phyloP scores from a whole-genome alignment of 2,113 vertebrate genomes.

The Rhipidura dahli region DNA sequence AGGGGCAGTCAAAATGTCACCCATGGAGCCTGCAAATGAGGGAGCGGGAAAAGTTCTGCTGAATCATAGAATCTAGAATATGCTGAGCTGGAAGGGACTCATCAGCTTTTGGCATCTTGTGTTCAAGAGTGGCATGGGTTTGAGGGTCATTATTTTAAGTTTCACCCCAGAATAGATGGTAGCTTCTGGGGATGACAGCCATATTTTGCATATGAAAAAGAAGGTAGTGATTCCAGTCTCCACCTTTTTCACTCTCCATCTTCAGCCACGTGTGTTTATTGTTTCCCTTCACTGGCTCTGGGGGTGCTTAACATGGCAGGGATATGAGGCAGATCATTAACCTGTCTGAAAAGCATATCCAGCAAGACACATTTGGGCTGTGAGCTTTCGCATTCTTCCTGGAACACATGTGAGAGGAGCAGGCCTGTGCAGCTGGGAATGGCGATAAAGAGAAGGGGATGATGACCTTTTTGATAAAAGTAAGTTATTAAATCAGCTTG shows the following conservation, averaged over 20 bases:
- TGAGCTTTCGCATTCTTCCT: not conserved
- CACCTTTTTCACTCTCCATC: not conserved
- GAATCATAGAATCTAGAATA: not conserved
- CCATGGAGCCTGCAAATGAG: not conserved
- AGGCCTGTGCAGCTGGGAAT: not conserved
- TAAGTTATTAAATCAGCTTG: not conserved
- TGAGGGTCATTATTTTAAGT: not conserved
- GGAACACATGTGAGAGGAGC: not conserved
- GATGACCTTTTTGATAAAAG: not conserved
- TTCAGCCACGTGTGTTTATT: not conserved
- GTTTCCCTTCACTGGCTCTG: not conserved
- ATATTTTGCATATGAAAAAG: not conserved
- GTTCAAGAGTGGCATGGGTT: not conserved
- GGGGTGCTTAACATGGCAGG: not conserved
- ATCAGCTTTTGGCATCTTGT: not conserved
- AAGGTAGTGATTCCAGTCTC: not conserved
- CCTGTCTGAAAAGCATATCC: not conserved
- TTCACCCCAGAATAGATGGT: not conserved
- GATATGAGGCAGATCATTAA: not conserved
- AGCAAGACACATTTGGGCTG: not conserved
- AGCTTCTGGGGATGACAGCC: not conserved
- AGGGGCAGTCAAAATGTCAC: not conserved
- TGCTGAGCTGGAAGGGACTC: not conserved
- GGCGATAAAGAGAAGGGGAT: accelerated
- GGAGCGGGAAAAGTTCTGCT: not conserved